Base-by-base conservation (phyloP, 1,140 invertebrate species). In the Neodiprion lecontei region DNA sequence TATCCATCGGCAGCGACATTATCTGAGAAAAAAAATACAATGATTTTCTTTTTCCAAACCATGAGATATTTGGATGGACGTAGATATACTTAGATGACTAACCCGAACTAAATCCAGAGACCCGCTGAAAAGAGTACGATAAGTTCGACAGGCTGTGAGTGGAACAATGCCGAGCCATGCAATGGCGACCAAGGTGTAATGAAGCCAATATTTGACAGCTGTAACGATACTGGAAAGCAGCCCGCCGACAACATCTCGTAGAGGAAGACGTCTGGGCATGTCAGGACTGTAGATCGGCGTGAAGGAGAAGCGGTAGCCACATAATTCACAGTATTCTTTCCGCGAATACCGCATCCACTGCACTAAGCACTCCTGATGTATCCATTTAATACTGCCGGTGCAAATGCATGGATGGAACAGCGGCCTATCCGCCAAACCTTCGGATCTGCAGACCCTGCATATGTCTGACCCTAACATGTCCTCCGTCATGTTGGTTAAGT, bases 131-230 rank as follows among this genome's bases (percentile, higher is more conserved):
- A 98, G 88, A 84, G 95, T 95, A 79, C 97, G 91, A 84, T 99
- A 99, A 72, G 98, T 99, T 74, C 97, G 91, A 89, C 97, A 98
- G n/a, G 98, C 97, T 23, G 97, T 97, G 12, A 99, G 87, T 1
- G 98, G 98, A 23, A 99, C 98, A 61, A 99, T 90, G n/a, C 96
- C 97, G 5, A 99, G 91, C 98, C 98, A 99, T n/a, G 98, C 98
- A 67, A 95, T 89, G 14, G 97, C 97, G 8, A 99, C 98, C 9
- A 99, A 84, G 0, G 97, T 97, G 83, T 99, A 99, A 87, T 99
- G 98, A 7, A 99, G 89, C 97, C 98, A 99, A 88, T 97, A 98
- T 84, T 96, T 94, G 0, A 99, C 93, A 10, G 97, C 98, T 66
- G 96, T 96, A 3, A 94, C 93, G 9, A 99, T 92, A 76, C 97